Base-by-base conservation (phyloP, 2,113 vertebrate species). In the Leptosomus discolor region DNA sequence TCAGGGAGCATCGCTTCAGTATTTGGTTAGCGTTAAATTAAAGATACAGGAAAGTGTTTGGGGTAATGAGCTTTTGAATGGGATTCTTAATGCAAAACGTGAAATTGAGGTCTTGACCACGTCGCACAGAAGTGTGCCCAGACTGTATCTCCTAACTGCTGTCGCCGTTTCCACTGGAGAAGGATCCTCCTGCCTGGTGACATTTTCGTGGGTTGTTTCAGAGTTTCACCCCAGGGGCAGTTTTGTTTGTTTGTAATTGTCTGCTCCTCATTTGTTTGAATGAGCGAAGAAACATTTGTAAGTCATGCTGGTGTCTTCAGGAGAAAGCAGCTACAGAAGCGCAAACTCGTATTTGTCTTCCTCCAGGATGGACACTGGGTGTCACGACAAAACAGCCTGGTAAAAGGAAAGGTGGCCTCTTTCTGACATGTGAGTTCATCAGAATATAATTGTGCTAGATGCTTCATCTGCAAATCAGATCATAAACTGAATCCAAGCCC, bases 41-140 rank as follows among this genome's bases (percentile, higher is more conserved):
- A 90, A 88, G 51, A 54, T 70, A 54, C 27, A 70, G 68, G 39
- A 56, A 94, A 78, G 43, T 84, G 53, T 56, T 89, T 26, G 11
- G 36, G 17, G 18, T 92, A 81, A 88, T 81, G 78, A 92, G 34
- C 15, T 91, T 39, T 22, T 68, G 51, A 87, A 68, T 75, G 7
- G 64, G 77, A 93, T 85, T 64, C 30, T 34, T 48, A 74, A 77
- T 91, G 41, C 32, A 58, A 69, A 77, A 86, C 39, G 15, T 82
- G 64, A 94, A 94, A 90, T 70, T 88, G 68, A 91, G 76, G 76
- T 88, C 71, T 86, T 89, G 85, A 94, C 56, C 53, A 70, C 51
- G 39, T 92, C 88, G 34, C 37, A 45, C 43, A 53, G 48, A 67
- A 50, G 69, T 32, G 36, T 37, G 60, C 57, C 36, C 36, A 51